A percentile compares a stretch with the other conserved stretches of the same genome.
Conservation (phyloP, 2,797 vertebrate species). For the Gymnothorax reevesii region DNA sequence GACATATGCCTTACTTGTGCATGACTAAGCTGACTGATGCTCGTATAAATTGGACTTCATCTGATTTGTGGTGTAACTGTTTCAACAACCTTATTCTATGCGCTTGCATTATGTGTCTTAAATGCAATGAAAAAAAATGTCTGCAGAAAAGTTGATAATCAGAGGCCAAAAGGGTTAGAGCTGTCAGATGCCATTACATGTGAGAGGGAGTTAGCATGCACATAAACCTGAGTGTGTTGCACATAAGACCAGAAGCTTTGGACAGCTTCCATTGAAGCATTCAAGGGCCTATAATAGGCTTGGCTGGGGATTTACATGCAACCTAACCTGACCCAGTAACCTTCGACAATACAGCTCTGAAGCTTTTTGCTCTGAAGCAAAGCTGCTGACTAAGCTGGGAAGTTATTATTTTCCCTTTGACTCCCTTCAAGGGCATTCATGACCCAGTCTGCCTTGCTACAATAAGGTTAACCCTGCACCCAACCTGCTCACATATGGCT, state of each 20-base stretch:
- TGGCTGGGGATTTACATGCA: constrained; percentile 23
- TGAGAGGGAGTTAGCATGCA: neutral
- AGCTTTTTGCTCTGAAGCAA: constrained; percentile 18
- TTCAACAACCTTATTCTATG: too few species aligned
- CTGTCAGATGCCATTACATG: neutral
- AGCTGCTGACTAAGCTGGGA: constrained; percentile 9
- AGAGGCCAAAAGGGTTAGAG: neutral
- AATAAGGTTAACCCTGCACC: constrained; percentile 13
- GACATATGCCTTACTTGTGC: too few species aligned
- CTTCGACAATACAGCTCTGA: constrained; percentile 5
- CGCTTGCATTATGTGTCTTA: neutral
- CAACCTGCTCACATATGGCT: neutral
- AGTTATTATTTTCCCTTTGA: constrained; percentile 20
- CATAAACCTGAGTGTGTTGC: neutral
- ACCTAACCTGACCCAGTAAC: constrained; percentile 24
- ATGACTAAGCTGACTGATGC: too few species aligned
- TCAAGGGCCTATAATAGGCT: constrained; percentile 17
- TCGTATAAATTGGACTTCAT: too few species aligned
- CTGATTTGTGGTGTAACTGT: too few species aligned
- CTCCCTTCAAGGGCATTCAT: constrained; percentile 2
- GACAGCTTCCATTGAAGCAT: constrained; percentile 11
- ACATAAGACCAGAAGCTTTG: constrained; percentile 5
- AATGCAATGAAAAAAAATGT: neutral
- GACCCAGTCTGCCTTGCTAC: constrained; percentile 2
- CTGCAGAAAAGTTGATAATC: neutral